Base-by-base conservation (phyloP, 2,113 vertebrate species). In the Micromys minutus region DNA sequence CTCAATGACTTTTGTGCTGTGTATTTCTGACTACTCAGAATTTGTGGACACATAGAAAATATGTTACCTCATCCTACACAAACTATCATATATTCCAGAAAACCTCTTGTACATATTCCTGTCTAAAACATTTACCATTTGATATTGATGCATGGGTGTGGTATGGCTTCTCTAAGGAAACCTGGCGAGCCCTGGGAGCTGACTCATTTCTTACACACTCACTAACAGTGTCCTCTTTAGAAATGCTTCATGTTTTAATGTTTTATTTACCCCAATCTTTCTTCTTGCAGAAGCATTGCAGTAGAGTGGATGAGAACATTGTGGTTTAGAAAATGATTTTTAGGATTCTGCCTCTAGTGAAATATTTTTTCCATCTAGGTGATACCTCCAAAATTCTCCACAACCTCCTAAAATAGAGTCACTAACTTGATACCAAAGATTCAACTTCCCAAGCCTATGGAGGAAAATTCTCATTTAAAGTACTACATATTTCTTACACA, bases 21-120 rank as follows among this genome's bases (percentile, higher is more conserved):
- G 57, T n/a, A 57, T 29, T 88, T 45, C 31, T 89, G 7, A 72
- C 83, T 87, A 87, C 36, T 67, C 42, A 31, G 63, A 87, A 5
- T 31, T 88, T 95, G 52, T 50, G 34, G 34, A 93, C 31, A 72
- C 52, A 47, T 80, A 84, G 85, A 47, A 89, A 86, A 93, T 15
- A 50, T 59, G 71, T 16, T 50, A 55, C 71, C 17, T 88, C 39
- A 85, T 87, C 79, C 17, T 67, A 42, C 8, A 47, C 9, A 87
- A 84, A 39, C 1, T 13, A 65, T 67, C 11, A 1, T 39, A 29
- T 77, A 65, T 95, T 89, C n/a, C 10, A 57, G 19, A 88, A 22
- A 74, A 90, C 3, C 19, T 45, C 16, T 69, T 57, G 16, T 57
- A 57, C 50, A 13, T 80, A 24, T 71, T 15, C 31, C 19, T 87